A percentile compares a stretch with the other conserved stretches of the same genome.
These are phyloP conservation scores for Leptopterna dolabrata DNA, from an alignment of 2,888 invertebrate genomes.

Conservation along the genomic window DNA sequence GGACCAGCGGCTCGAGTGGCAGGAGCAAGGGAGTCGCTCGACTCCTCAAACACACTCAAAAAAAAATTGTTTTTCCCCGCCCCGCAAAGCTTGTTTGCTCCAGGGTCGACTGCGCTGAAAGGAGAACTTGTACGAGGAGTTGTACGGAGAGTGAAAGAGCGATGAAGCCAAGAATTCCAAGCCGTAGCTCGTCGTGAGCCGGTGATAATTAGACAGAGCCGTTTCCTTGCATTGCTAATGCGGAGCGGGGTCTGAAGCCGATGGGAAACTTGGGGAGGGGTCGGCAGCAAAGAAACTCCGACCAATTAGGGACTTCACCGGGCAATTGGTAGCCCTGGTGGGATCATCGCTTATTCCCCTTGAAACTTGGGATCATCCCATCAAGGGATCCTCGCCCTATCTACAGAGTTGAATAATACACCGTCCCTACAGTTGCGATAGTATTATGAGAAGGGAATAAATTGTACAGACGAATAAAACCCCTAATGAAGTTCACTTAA, in stretches of 20 bases:
- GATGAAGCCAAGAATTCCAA: constrained; percentile 4
- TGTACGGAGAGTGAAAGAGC: not conserved
- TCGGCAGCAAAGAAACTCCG: not conserved
- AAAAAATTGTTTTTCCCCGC: not conserved
- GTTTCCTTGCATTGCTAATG: constrained; percentile 20
- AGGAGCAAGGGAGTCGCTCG: not conserved
- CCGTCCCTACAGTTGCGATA: not conserved
- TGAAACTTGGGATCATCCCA: constrained; percentile 25
- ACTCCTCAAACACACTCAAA: constrained; percentile 27
- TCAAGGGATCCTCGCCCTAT: not conserved
- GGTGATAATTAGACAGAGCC: not conserved
- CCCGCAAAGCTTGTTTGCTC: constrained; percentile 14
- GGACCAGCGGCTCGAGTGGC: not conserved
- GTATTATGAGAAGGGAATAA: not conserved
- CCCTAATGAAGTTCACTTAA: too few species aligned
- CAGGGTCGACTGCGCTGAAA: not conserved
- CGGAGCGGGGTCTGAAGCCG: not conserved
- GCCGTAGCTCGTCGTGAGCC: not conserved
- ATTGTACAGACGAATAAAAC: not conserved
- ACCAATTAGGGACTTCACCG: constrained; percentile 38
- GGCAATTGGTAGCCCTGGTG: constrained; percentile 25
- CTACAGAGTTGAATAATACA: not conserved
- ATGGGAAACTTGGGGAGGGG: not conserved
- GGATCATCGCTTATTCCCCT: constrained; percentile 21
- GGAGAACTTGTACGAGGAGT: not conserved